These are phyloP conservation scores for Phytoseiulus persimilis DNA, from an alignment of 2,888 invertebrate species.

Conservation along the genomic window DNA sequence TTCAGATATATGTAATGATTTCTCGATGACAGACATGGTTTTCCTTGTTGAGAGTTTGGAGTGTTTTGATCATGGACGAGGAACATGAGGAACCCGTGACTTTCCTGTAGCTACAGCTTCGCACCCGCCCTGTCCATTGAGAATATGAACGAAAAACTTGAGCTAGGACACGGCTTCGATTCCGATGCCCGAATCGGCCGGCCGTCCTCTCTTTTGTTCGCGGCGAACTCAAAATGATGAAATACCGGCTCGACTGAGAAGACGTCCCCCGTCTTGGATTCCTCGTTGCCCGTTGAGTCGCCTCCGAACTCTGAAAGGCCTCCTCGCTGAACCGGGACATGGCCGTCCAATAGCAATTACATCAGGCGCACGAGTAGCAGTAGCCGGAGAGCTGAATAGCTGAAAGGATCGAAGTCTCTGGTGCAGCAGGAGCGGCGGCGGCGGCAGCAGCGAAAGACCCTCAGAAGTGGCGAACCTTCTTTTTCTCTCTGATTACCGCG, in stretches of 20 bases:
- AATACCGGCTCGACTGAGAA: not conserved
- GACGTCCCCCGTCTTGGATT: not conserved
- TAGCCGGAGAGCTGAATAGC: not conserved
- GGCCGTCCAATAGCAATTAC: not conserved
- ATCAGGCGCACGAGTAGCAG: not conserved
- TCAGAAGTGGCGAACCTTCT: not conserved
- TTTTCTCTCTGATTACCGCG: not conserved
- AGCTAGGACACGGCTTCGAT: not conserved
- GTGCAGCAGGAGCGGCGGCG: not conserved
- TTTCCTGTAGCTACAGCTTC: too few species aligned
- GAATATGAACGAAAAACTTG: too few species aligned
- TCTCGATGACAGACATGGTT: too few species aligned
- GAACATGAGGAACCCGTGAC: too few species aligned
- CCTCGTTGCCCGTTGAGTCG: not conserved
- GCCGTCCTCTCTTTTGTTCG: not conserved
- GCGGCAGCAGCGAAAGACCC: not conserved
- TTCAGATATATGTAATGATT: too few species aligned
- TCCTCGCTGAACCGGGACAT: not conserved
- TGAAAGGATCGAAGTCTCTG: not conserved
- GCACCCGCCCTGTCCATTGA: too few species aligned
- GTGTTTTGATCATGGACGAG: too few species aligned
- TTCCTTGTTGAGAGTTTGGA: too few species aligned
- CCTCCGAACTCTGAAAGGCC: constrained; percentile 5
- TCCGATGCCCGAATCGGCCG: not conserved
- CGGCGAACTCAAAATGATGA: not conserved